phyloP scores from a whole-genome alignment of 2,888 invertebrate genomes.

The Calameuta filiformis region DNA sequence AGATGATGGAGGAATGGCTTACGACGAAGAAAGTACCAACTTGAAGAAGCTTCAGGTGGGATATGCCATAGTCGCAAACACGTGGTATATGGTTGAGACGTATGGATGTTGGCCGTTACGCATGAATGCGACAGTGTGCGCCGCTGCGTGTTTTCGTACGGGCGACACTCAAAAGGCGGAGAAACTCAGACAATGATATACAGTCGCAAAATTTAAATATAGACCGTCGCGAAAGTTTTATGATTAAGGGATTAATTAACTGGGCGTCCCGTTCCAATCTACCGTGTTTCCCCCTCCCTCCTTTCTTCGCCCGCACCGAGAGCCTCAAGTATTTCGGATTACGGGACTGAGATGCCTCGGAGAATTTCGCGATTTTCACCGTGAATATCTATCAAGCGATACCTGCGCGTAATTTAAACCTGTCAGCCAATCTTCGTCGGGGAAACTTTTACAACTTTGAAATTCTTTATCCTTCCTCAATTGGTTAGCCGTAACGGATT shows the following conservation, averaged over 20 bases:
- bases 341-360: constrained; percentile 27
- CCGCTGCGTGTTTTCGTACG: constrained; percentile 23
- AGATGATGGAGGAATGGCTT: background rate
- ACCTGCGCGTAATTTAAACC: constrained; percentile 30
- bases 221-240: constrained; percentile 50
- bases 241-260: constrained; percentile 59
- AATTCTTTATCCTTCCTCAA: constrained; percentile 10
- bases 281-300: background rate
- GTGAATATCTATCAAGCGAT: constrained; percentile 2
- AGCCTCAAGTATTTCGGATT: constrained; percentile 41
- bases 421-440: constrained; percentile 3
- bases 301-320: background rate
- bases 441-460: constrained; percentile 24
- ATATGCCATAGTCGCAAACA: constrained; percentile 23
- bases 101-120: background rate
- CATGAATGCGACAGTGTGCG: background rate
- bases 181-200: constrained; percentile 10
- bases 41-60: constrained; percentile 28
- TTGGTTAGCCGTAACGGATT: background rate
- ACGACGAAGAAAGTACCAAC: constrained; percentile 9
- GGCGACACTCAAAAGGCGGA: constrained; percentile 30
- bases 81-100: background rate
- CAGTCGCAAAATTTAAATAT: constrained; percentile 47
- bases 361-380: constrained; percentile 39
- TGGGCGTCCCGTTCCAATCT: background rate